Base-by-base conservation (phyloP, 1,140 invertebrate genomes). In the Aphelinus certus region DNA sequence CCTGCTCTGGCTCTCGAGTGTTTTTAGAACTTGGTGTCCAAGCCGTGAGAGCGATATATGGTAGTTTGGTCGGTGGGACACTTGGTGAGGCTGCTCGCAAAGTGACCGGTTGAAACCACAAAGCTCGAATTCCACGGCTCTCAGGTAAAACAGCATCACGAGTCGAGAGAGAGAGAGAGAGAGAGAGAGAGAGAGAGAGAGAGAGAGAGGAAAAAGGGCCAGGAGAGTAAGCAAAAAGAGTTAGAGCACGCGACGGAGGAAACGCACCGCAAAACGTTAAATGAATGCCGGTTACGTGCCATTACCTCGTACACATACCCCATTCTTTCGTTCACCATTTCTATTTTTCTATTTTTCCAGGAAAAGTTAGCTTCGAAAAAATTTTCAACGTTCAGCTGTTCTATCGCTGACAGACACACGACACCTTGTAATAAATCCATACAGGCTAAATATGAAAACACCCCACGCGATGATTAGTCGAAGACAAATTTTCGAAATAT, bases 281-380 rank as follows among this genome's bases (percentile, higher is more conserved):
- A 73, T 62, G 65, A 74, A 68, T 68, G 51, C 48, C 47, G 57
- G 48, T 63, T 74, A 74, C 73, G 73, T 74, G 65, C 66, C 73
- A 74, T 74, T 69, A 61, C 49, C 64, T 49, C 3, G 0, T 46
- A 9, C 4, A 9, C 48, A 10, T 61, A 7, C 26, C 46, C 43
- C 49, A 48, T 71, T 56, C 45, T 71, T 51, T 55, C 51, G 53
- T 10, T 2, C 6, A 6, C 1, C 5, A 26, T 3, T 6, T n/a
- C 2, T 55, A 47, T 71, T 55, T 71, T 5, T 42, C 43, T 9
- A 26, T 51, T 42, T 26, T 26, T 26, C 26, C 26, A 26, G 26
- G 26, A 26, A 26, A 26, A 26, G 26, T 26, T 26, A 26, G 26
- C 26, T 26, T 26, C 26, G 26, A 26, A 26, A 26, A 26, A 26